phyloP scores from a whole-genome alignment of 1,140 invertebrate species.

The Drosophila serrata region DNA sequence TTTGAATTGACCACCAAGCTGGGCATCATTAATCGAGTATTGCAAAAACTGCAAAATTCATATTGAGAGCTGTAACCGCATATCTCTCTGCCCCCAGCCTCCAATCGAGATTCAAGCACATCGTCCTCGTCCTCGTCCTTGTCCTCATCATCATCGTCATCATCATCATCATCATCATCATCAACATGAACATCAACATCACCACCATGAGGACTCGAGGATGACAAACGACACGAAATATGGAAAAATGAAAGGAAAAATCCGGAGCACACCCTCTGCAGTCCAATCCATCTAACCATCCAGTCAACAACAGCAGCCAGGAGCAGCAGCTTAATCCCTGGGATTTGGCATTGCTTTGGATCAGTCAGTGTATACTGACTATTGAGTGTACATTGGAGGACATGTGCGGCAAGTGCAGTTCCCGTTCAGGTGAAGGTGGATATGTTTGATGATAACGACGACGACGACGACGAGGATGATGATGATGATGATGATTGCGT shows the following conservation, averaged over 20 bases:
- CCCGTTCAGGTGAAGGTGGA: conserved; percentile 21
- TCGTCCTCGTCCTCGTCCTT: no score
- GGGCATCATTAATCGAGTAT: conserved; percentile 34
- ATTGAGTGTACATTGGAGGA: conserved; percentile 11
- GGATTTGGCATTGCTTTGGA: conserved; percentile 43
- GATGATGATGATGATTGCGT: conserved; percentile 34
- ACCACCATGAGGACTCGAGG: conserved; percentile 29
- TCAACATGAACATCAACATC: not conserved
- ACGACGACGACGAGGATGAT: conserved; percentile 39
- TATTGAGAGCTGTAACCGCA: conserved; percentile 24
- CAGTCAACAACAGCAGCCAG: conserved; percentile 18
- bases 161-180: conserved; percentile 28
- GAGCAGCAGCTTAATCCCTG: conserved; percentile 37
- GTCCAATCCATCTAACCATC: conserved; percentile 32
- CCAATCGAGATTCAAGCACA: conserved; percentile 52
- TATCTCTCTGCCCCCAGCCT: conserved; percentile 7
- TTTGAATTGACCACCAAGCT: conserved; percentile 28
- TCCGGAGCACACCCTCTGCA: conserved; percentile 38
- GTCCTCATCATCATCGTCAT: no score
- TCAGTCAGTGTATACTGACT: conserved; percentile 17
- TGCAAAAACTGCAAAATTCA: conserved; percentile 20
- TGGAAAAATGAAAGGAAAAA: conserved; percentile 57
- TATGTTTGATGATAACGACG: conserved; percentile 38
- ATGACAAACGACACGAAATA: conserved; percentile 51
- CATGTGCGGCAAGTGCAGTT: conserved; percentile 15